phyloP scores from a whole-genome alignment of 1,140 invertebrate species.

The Brachionus calyciflorus region DNA sequence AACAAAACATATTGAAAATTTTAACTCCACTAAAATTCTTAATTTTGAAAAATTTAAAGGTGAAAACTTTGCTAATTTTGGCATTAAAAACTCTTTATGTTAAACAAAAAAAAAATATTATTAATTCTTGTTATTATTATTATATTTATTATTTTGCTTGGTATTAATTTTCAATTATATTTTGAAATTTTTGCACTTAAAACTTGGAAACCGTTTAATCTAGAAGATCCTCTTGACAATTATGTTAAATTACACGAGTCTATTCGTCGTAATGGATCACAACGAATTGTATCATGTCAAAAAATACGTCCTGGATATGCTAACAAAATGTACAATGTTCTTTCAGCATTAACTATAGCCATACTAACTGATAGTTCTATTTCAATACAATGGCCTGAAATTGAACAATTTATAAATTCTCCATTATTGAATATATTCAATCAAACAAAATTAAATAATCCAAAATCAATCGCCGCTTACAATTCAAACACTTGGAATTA shows the following conservation, averaged over 20 bases:
- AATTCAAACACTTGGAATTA: slow-evolving; percentile 5
- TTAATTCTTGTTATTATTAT: too few species aligned
- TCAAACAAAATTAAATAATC: not conserved
- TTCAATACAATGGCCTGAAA: not conserved
- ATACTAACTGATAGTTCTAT: not conserved
- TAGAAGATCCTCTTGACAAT: slow-evolving; percentile 27
- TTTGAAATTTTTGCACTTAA: too few species aligned
- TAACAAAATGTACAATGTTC: slow-evolving; percentile 16
- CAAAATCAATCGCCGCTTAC: not conserved
- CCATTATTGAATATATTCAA: not conserved
- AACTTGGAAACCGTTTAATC: too few species aligned
- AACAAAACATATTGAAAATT: too few species aligned
- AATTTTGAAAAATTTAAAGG: too few species aligned
- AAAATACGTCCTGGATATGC: not conserved
- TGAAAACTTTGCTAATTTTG: too few species aligned
- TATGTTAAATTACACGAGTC: not conserved
- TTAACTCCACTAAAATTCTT: too few species aligned
- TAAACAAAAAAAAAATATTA: too few species aligned
- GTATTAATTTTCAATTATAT: too few species aligned
- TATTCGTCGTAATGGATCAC: not conserved
- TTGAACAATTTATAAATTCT: not conserved
- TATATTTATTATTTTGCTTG: too few species aligned
- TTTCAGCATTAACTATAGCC: not conserved
- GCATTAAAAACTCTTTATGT: too few species aligned
- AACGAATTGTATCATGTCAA: not conserved